Base-by-base conservation (phyloP, 2,113 vertebrate species). In the Coryphaenoides rupestris region DNA sequence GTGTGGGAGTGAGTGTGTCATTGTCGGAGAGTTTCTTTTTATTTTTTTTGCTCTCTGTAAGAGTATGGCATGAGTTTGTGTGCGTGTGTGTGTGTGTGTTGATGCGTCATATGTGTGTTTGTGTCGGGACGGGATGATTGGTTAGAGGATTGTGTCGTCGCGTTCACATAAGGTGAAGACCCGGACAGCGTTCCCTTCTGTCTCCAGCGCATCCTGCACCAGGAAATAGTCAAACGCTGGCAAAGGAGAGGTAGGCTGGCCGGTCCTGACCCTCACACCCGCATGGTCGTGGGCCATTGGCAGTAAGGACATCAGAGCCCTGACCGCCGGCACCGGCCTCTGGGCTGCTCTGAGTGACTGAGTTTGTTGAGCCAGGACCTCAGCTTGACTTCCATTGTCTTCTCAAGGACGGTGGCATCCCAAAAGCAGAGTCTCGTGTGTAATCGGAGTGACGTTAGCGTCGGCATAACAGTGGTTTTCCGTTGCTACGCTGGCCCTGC, bases 101-200 rank as follows among this genome's bases (percentile, higher is more conserved):
- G 28, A 40, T 58, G 57, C n/a, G 13, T 26, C 47, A n/a, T 19
- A 14, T 3, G 3, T 60, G 50, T 5, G 13, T 45, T 28, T 55
- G 10, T 47, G 19, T 62, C 17, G 54, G 21, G 54, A 60, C 47
- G 61, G n/a, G 76, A 56, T 59, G 28, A 56, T 54, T 15, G 26
- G 4, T 87, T 85, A 84, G 80, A 86, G 81, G 83, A 85, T 86
- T 84, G 84, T 17, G 54, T 62, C 63, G 54, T 62, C 66, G 68
- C 63, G 66, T 80, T 81, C 66, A 60, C 78, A 80, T 12, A 40
- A 40, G 83, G 62, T 52, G 26, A 72, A 62, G 64, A 46, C 68
- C 73, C 66, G 68, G 66, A 61, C 60, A 40, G 33, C 58, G 7
- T 66, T 68, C 46, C 4, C 62, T 74, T 78, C 61, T 65, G 60